phyloP scores from a whole-genome alignment of 2,797 vertebrate genomes.

The Lacerta bilineata region DNA sequence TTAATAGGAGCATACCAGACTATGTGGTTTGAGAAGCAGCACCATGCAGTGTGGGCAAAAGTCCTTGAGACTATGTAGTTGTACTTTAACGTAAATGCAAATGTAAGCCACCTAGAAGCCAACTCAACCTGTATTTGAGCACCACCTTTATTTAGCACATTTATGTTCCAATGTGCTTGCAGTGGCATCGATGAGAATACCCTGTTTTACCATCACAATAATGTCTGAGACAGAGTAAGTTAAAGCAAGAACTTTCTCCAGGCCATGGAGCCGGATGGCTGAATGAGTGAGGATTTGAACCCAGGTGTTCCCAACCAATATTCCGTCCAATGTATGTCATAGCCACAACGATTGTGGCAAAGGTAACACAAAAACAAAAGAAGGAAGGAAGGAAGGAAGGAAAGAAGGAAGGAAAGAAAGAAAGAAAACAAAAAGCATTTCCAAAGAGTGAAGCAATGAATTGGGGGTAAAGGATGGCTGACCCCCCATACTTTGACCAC shows the following conservation, averaged over 20 bases:
- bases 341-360: neutral
- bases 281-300: neutral
- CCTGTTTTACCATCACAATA: neutral
- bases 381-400: neutral
- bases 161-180: neutral
- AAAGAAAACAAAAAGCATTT: neutral
- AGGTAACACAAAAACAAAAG: no score
- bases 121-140: neutral
- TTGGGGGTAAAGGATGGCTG: neutral
- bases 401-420: neutral
- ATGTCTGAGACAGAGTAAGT: neutral
- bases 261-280: neutral
- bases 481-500: neutral
- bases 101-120: neutral
- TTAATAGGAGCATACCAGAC: neutral
- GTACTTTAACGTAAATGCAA: conserved; percentile 2
- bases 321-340: neutral
- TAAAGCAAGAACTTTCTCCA: neutral
- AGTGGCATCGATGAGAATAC: neutral
- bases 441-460: neutral
- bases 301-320: neutral
- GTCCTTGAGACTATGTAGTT: neutral
- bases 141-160: neutral
- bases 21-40: neutral
- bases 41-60: neutral